Evolutionary conservation across 2,888 invertebrate genomes (phyloP).

Genomic region (Lycia hirtaria): DNA sequence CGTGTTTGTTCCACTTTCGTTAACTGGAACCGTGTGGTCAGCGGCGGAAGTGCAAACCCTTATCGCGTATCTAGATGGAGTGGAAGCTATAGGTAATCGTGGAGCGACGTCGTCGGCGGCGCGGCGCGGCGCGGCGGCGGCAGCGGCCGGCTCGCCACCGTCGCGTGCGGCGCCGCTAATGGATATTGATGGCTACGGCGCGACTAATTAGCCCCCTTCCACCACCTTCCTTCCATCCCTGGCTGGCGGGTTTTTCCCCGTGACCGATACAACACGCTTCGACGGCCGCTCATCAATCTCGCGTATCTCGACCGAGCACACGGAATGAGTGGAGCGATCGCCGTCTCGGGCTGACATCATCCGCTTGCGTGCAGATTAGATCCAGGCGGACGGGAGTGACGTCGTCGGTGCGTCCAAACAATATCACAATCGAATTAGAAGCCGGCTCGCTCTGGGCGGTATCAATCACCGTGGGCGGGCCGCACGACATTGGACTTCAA

Average conservation of each 20-base stretch:
- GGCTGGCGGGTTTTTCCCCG: conserved; percentile 57
- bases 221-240: conserved; percentile 64
- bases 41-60: conserved; percentile 70
- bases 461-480: conserved; percentile 83
- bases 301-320: conserved; percentile 58
- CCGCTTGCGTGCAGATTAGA: conserved; percentile 59
- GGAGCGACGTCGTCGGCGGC: conserved; percentile 47
- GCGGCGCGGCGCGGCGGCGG: conserved; percentile 47
- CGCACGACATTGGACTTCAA: conserved; percentile 84
- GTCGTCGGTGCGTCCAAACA: conserved; percentile 70
- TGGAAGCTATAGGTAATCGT: conserved; percentile 65
- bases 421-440: conserved; percentile 81
- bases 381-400: conserved; percentile 62
- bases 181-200: conserved; percentile 82
- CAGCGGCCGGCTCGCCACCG: conserved; percentile 50
- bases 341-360: conserved; percentile 64
- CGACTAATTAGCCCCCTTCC: conserved; percentile 78
- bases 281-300: conserved; percentile 63
- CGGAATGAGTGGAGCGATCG: conserved; percentile 55
- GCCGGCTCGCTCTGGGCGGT: conserved; percentile 72
- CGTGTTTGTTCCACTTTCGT: conserved; percentile 51
- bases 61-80: conserved; percentile 64
- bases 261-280: conserved; percentile 55
- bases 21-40: conserved; percentile 52
- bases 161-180: conserved; percentile 84